A percentile compares a stretch with the other conserved stretches of the same genome.
phyloP scores from a whole-genome alignment of 2,888 invertebrate genomes.

The Lysandra bellargus region DNA sequence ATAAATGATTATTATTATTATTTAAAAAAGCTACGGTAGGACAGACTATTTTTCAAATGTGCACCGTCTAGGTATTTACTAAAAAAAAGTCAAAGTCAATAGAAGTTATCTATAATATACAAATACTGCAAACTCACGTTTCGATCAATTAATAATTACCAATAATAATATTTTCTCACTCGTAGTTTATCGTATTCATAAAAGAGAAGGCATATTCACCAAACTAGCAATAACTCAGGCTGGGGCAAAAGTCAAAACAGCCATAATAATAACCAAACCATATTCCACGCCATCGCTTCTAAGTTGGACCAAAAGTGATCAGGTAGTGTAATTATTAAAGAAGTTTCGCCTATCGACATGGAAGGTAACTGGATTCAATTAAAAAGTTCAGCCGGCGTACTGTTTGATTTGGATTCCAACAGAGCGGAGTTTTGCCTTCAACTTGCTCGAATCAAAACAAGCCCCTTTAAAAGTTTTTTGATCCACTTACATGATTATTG shows the following conservation, averaged over 20 bases:
- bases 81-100: too few species aligned
- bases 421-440: slow-evolving; percentile 41
- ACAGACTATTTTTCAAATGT: too few species aligned
- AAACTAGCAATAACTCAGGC: too few species aligned
- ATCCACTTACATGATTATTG: slow-evolving; percentile 4
- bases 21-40: too few species aligned
- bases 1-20: too few species aligned
- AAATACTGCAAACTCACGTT: too few species aligned
- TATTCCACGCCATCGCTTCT: background rate
- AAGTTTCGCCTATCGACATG: slow-evolving; percentile 60
- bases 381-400: slow-evolving; percentile 58
- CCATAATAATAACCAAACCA: background rate
- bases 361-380: slow-evolving; percentile 68
- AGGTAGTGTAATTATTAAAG: slow-evolving; percentile 66
- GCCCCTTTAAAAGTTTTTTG: background rate
- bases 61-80: too few species aligned
- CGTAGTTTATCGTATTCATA: too few species aligned
- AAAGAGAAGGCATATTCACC: too few species aligned
- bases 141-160: too few species aligned
- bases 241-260: background rate
- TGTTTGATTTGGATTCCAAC: slow-evolving; percentile 53
- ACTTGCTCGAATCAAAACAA: slow-evolving; percentile 7
- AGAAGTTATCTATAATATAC: too few species aligned
- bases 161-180: too few species aligned
- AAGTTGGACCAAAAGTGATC: slow-evolving; percentile 35